Evolutionary conservation across 2,113 vertebrate genomes (phyloP), one percentile per base, ranked within the genome.

Genomic region (Chloroceryle aenea): DNA sequence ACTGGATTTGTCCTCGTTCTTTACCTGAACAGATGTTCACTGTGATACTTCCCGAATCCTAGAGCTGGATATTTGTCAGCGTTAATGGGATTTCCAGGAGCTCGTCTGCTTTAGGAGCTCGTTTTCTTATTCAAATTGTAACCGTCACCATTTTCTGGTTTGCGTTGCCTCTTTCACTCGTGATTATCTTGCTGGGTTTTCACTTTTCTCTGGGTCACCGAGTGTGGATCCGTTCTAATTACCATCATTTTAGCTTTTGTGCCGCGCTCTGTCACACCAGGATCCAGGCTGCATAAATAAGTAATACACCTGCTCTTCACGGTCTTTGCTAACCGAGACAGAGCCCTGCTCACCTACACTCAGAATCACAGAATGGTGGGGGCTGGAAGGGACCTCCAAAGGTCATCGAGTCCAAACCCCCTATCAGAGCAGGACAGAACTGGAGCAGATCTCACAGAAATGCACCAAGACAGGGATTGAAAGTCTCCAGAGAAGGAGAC

Each of bases 41-140:
- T 82, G 59, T 67, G 76, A 82, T 74, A 69, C 52, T 72, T 85
- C 77, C 90, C 1, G 4, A 74, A 71, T 74, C 80, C 79, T 61
- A 64, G 58, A 85, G 87, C 79, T 75, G 61, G 82, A 8, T 92
- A 66, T 95, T 94, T 89, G 76, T 84, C 83, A 94, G 87, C 3
- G 2, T 61, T 96, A 96, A 95, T 83, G 89, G 92, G 74, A 90
- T 90, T 89, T 94, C 91, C 87, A 96, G 85, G 88, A 87, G 90
- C 61, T 40, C 34, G 67, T 87, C 95, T 95, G 90, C 91, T 92
- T 93, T 90, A 87, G 92, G 90, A 96, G 75, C 83, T 86, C 6
- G 4, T 85, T 94, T 85, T 67, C 67, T 66, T 74, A 40, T 62
- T 76, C 85, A 84, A 8, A 91, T 22, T 82, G 86, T 27, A 80